Evolutionary conservation across 2,113 vertebrate species (phyloP), one percentile per base, ranked within the genome.

Genomic region (Melanostigma gelatinosum): DNA sequence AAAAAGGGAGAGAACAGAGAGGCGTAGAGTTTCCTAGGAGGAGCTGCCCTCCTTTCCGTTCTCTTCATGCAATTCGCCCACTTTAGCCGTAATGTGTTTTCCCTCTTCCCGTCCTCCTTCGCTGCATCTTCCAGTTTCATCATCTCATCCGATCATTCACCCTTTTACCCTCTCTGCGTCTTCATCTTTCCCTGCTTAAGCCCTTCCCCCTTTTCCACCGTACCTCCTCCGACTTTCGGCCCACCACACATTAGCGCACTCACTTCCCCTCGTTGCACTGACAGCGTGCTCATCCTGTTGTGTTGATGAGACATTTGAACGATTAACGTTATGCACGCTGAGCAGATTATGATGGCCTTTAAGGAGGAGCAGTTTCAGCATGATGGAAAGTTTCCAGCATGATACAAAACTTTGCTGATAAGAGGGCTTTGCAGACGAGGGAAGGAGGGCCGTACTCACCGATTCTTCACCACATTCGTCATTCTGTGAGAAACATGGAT

Each of bases 21-120:
- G 88, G 90, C 66, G 5, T 93, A 82, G 88, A 88, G 83, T 94
- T 93, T 92, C 93, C 83, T 60, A 44, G 65, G 72, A 89, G 50
- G 65, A 86, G 69, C 79, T 36, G 38, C 46, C 75, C 67, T 9
- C 55, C 29, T 36, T 69, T 38, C 24, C 66, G 24, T 72, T 73
- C 67, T 72, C 71, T 84, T 83, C 32, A 83, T 83, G 77, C 85
- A 77, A 58, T 78, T 82, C 79, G 79, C 77, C 72, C 24, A 58
- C 52, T 87, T 83, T 8, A 18, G 50, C 18, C 77, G 87, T 71
- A 84, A 77, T 73, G 24, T 69, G 58, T 70, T 71, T 87, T 82
- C 55, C 71, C 40, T 36, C 81, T 77, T 58, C 72, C 57, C 42
- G 9, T 60, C 38, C 48, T 15, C 50, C 65, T 60, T 66, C 75